Evolutionary conservation across 2,797 vertebrate species (phyloP), one percentile per base, ranked within the genome.

Genomic region (Sebastes diaconus): DNA sequence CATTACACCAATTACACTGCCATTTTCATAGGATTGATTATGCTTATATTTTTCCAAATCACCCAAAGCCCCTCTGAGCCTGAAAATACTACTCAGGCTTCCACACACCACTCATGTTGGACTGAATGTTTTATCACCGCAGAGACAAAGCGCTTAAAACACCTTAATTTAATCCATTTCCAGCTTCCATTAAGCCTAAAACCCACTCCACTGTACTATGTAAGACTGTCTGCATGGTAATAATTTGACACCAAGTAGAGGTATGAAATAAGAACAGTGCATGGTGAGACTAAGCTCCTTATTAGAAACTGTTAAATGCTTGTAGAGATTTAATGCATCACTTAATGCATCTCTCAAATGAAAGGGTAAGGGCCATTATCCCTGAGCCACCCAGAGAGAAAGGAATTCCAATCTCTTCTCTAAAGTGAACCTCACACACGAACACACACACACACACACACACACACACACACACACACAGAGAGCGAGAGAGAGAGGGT

Each of bases 251-350:
- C 65, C n/a, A 61, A 65, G 46, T 32, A 60, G 32, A 29, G 11
- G 14, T 29, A 78, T 69, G 55, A 60, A 69, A 69, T 70, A 34
- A 34, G 29, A 77, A 71, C 52, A 57, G 75, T 16, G 13, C 39
- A 27, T 34, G 13, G 50, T 52, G 54, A 83, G 84, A 61, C 14
- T 5, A 68, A 76, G 42, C 80, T 84, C 13, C 55, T 85, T 67
- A 22, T 79, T 72, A 71, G 59, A 83, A 78, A 79, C 65, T 65
- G 60, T 66, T 84, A 67, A 82, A 86, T 84, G 54, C 84, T 81
- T 76, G 59, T 70, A 70, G 77, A 86, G 87, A 87, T 85, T 84
- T 78, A 84, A 90, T 77, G 81, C 83, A 75, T 79, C 36, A 1
- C 82, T 82, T 63, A 83, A 67, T 79, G 69, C 71, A 52, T 79